Base-by-base conservation (phyloP, 1,140 invertebrate species). In the Myzus persicae region DNA sequence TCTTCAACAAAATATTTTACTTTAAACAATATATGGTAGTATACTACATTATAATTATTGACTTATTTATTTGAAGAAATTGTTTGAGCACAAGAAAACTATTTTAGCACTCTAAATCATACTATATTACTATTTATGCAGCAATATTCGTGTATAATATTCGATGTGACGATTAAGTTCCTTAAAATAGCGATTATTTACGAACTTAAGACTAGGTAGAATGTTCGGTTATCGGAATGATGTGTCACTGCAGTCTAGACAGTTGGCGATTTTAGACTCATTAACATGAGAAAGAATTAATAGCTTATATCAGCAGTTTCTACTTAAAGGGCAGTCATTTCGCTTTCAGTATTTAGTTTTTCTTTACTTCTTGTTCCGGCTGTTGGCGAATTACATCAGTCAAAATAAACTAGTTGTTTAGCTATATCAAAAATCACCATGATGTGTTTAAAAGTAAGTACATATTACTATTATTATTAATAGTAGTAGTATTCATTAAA, bases 361-460 rank as follows among this genome's bases (percentile, higher is more conserved):
- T 76, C 9, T 14, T 14, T 42, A 44, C 1, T 48, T 88, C 46
- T 48, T 4, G n/a, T 48, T n/a, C 31, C 31, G 44, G 44, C 26
- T n/a, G 31, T 20, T 1, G 26, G 44, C 36, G 6, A 14, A 84
- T 7, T n/a, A 18, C 20, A 38, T 36, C 14, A 22, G 20, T 40
- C 40, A 26, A 40, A 84, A 84, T 31, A 6, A 26, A 18, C n/a
- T 5, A 76, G 59, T 76, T 31, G 14, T 6, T n/a, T 76, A 5
- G 11, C 59, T 18, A 31, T 1, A n/a, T 1, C 14, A 76, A 76
- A 76, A 76, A 76, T 76, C 59, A 85, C n/a, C 44, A 51, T 88
- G 87, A 4, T 36, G 87, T 88, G 18, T 36, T 36, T 46, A 20
- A 88, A 48, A 48, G 87, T 88, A 88, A 88, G 87, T 88, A 88